phyloP scores from a whole-genome alignment of 2,888 invertebrate species.

The Diarsia rubi region DNA sequence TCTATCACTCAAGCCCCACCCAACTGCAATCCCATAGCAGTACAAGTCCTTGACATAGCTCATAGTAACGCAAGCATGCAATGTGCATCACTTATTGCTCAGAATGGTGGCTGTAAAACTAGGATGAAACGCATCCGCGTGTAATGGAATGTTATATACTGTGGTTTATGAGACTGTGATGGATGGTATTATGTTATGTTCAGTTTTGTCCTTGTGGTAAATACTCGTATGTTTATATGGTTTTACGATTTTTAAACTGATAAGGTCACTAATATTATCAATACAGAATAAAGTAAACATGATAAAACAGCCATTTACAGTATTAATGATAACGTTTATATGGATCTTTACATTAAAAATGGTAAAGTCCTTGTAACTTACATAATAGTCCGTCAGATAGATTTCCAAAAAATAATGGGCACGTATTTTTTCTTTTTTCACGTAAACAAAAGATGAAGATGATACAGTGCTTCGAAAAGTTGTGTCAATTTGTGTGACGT shows the following conservation, averaged over 20 bases:
- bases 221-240: background rate
- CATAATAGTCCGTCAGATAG: no score
- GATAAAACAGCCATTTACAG: no score
- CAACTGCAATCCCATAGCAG: conserved; percentile 23
- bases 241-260: background rate
- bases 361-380: no score
- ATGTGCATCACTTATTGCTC: conserved; percentile 49
- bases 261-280: background rate
- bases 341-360: no score
- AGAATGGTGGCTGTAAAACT: conserved; percentile 40
- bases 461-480: no score
- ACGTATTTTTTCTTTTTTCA: no score
- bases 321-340: no score
- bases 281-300: no score
- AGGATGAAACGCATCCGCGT: conserved; percentile 40
- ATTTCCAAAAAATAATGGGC: no score
- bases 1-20: background rate
- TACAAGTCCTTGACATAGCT: conserved; percentile 44
- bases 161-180: conserved; percentile 15
- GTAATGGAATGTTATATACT: conserved; percentile 12
- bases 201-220: background rate
- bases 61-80: conserved; percentile 30
- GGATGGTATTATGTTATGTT: background rate
- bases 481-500: no score
- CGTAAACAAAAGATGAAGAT: no score